Evolutionary conservation across 2,113 vertebrate species (phyloP).

Genomic region (Brienomyrus brachyistius): DNA sequence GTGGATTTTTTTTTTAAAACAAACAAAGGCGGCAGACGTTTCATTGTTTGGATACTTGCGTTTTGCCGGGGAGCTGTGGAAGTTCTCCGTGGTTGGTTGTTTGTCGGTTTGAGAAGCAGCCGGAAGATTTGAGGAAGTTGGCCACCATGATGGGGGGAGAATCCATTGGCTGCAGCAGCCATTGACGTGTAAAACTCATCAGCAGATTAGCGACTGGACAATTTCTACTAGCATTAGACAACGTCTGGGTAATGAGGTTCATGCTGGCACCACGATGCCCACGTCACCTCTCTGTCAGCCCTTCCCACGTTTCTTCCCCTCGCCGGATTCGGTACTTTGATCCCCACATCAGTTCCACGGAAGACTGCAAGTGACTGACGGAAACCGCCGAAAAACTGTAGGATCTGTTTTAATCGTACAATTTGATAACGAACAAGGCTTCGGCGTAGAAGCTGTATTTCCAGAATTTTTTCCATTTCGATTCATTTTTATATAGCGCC

Average conservation of each 20-base stretch:
- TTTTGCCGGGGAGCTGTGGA: background rate
- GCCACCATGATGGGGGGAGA: background rate
- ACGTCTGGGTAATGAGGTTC: background rate
- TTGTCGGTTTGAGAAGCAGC: background rate
- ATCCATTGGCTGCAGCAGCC: background rate
- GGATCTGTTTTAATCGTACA: background rate
- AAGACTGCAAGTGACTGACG: background rate
- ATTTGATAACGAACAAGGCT: background rate
- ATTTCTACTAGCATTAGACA: background rate
- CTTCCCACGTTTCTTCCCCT: background rate
- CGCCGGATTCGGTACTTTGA: background rate
- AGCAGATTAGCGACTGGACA: background rate
- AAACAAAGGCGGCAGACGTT: background rate
- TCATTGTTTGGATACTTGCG: background rate
- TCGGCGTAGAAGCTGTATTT: background rate
- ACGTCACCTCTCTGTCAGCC: background rate
- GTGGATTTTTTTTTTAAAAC: conserved; percentile 14
- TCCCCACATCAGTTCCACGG: background rate
- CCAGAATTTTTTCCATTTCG: background rate
- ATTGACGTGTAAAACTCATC: background rate
- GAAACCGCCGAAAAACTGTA: background rate
- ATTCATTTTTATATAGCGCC: background rate
- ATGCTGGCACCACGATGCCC: background rate
- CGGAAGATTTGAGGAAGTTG: background rate
- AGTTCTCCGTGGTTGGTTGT: background rate